Evolutionary conservation across 2,797 vertebrate genomes (phyloP).

Genomic region (Podarcis siculus): DNA sequence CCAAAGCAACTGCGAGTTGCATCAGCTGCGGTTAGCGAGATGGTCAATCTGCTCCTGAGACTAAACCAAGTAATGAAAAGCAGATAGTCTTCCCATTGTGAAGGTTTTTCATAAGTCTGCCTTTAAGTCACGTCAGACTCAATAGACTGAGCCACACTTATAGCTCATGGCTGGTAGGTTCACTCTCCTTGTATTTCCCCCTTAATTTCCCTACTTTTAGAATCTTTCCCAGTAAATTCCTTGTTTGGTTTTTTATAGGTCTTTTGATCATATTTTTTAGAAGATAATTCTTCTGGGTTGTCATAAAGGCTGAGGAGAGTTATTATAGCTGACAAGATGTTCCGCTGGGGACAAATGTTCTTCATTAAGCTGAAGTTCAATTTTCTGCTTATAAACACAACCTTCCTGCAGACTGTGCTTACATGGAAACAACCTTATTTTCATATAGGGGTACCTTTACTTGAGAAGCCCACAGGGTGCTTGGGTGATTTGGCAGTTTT

Average conservation of each 20-base stretch:
- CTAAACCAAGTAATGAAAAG: conserved; percentile 54
- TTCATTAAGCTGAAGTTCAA: conserved; percentile 65
- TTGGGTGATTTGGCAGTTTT: conserved; percentile 51
- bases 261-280: conserved; percentile 67
- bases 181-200: conserved; percentile 47
- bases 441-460: conserved; percentile 32
- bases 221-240: conserved; percentile 63
- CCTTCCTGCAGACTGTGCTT: conserved; percentile 58
- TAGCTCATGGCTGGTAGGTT: conserved; percentile 43
- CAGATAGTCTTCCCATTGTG: conserved; percentile 37
- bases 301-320: conserved; percentile 30
- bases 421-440: conserved; percentile 64
- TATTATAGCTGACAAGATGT: conserved; percentile 67
- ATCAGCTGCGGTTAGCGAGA: neutral
- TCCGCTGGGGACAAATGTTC: conserved; percentile 66
- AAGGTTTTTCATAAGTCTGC: conserved; percentile 52
- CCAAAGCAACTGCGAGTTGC: conserved; percentile 4
- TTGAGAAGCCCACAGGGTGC: conserved; percentile 47
- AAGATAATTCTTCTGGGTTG: conserved; percentile 69
- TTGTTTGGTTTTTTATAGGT: conserved; percentile 60
- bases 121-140: conserved; percentile 54
- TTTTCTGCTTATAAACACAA: conserved; percentile 65
- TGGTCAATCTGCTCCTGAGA: conserved; percentile 27
- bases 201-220: conserved; percentile 61
- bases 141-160: conserved; percentile 30